Percentiles rank a stretch among this genome's conserved stretches.
Conservation (phyloP, 1,140 invertebrate species). For the Paralvinella palmiformis region DNA sequence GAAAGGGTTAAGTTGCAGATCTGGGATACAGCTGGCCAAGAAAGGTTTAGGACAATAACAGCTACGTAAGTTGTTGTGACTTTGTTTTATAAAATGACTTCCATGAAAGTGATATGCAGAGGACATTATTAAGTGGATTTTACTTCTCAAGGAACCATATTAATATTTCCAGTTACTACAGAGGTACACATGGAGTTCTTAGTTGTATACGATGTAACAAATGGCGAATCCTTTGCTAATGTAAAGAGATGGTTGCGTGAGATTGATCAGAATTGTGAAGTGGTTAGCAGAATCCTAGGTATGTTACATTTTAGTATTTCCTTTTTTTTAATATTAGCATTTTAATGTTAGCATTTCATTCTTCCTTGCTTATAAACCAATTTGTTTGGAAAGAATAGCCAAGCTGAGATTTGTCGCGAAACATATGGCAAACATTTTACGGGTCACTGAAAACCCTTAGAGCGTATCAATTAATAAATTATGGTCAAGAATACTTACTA, state of each 20-base stretch:
- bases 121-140: not conserved
- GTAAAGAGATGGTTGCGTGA: conserved; percentile 93
- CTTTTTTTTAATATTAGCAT: too few relatives aligned
- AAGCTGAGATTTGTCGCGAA: too few relatives aligned
- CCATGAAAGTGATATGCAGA: not conserved
- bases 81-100: not conserved
- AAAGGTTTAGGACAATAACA: conserved; percentile 91
- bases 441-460: too few relatives aligned
- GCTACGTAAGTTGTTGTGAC: conserved; percentile 61
- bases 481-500: too few relatives aligned
- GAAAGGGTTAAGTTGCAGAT: conserved; percentile 97
- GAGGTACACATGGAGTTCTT: conserved; percentile 98
- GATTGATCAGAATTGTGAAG: conserved; percentile 99
- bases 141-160: not conserved
- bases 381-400: too few relatives aligned
- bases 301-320: too few relatives aligned
- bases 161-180: conserved; percentile 72
- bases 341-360: too few relatives aligned
- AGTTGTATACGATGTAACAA: conserved; percentile 98
- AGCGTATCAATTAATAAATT: too few relatives aligned
- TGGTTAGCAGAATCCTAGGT: conserved; percentile 97
- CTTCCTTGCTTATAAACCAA: too few relatives aligned
- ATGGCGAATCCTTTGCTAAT: conserved; percentile 97
- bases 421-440: too few relatives aligned
- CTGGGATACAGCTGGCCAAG: conserved; percentile 83